Base-by-base conservation (phyloP, 1,140 invertebrate genomes). In the Diachasma alloeum region DNA sequence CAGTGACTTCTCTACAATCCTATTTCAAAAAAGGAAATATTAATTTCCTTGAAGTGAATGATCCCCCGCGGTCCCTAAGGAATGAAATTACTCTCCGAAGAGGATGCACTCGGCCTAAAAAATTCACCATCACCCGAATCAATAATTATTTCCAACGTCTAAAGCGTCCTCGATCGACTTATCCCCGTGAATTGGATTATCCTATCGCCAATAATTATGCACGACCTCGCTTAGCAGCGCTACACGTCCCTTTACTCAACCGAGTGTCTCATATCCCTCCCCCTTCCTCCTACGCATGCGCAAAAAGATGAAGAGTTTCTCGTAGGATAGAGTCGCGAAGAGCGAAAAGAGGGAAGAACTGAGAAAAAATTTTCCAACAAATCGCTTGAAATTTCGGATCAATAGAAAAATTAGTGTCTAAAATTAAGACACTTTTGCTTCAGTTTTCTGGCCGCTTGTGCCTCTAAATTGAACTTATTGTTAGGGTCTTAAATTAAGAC, bases 161-260 rank as follows among this genome's bases (percentile, higher is more conserved):
- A 36, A 66, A 66, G 31, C 22, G 59, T 66, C 59, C 59, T 31
- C 24, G 24, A 66, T 66, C 59, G 59, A 66, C 59, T 66, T 66
- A 56, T 56, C 26, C 13, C 22, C 19, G 59, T 31, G 22, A 66
- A 66, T 66, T 31, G 59, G 59, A 66, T 66, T 66, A 66, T 66
- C 59, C 59, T 15, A 66, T 66, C 59, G 22, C 26, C 59, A 66
- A 31, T 66, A 66, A 66, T 66, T 66, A 66, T 66, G 24, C 59
- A 66, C 22, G 22, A 66, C 59, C 26, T 66, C 26, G 59, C 59
- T 56, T 56, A 56, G n/a, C 44, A 48, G 44, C 44, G 11, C 44
- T 56, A 19, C 48, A 17, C 48, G 15, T 56, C 48, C 48, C 48
- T 56, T 22, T 56, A 56, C 48, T 22, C 48, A 56, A 56, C 13